These are phyloP conservation scores for Ivindomyrus marchei DNA, from an alignment of 2,113 vertebrate genomes.

Conservation along the genomic window DNA sequence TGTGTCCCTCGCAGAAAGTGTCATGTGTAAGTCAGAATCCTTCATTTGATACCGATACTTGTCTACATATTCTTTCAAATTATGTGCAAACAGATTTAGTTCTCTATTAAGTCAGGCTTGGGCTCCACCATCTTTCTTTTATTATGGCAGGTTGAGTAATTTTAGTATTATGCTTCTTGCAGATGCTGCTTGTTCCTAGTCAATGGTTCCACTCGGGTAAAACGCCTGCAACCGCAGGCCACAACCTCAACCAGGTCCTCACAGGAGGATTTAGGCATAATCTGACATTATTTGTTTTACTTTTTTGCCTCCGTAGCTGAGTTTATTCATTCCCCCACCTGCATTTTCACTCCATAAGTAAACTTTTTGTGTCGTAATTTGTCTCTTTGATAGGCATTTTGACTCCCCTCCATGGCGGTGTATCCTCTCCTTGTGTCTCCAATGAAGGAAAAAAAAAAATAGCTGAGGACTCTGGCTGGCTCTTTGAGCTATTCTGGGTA, in stretches of 20 bases:
- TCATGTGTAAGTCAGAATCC: not conserved
- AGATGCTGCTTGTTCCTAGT: not conserved
- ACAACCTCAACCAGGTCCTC: not conserved
- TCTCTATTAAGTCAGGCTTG: not conserved
- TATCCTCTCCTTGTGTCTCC: constrained; percentile 39
- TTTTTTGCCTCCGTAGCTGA: constrained; percentile 24
- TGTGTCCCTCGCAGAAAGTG: not conserved
- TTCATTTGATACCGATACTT: not conserved
- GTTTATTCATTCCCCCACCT: constrained; percentile 34
- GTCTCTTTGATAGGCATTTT: constrained; percentile 31
- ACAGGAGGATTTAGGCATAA: constrained; percentile 23
- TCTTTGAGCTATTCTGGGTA: constrained; percentile 47
- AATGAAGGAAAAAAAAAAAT: constrained; percentile 36
- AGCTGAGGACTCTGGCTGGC: constrained; percentile 37
- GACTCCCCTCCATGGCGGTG: not conserved
- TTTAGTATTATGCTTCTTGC: not conserved
- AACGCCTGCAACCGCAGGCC: not conserved
- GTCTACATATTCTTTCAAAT: not conserved
- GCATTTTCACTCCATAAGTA: constrained; percentile 44
- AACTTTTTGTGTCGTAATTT: constrained; percentile 35
- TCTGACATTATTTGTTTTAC: constrained; percentile 48
- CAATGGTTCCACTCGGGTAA: not conserved
- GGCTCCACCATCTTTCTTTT: not conserved
- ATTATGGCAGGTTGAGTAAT: not conserved
- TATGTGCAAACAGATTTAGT: not conserved